Evolutionary conservation across 2,113 vertebrate genomes (phyloP).

Genomic region (Hippolais icterina): DNA sequence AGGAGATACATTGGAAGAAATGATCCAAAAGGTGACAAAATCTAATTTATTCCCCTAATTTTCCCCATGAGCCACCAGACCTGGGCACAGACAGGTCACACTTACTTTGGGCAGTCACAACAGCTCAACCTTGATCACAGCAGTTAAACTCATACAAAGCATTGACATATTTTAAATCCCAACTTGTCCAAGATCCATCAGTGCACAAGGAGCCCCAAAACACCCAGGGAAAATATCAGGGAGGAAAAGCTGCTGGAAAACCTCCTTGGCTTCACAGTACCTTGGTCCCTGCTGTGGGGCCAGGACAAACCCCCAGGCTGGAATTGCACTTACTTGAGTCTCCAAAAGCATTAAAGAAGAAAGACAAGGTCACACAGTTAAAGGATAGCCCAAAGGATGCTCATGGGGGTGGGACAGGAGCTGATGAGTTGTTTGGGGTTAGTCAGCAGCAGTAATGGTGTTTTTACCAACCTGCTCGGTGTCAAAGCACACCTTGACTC

Average conservation of each 20-base stretch:
- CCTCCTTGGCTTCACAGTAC: neutral
- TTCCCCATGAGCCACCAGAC: neutral
- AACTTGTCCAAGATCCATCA: neutral
- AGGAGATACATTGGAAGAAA: neutral
- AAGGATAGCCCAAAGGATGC: neutral
- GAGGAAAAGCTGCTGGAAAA: neutral
- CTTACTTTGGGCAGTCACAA: neutral
- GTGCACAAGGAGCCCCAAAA: neutral
- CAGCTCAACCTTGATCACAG: neutral
- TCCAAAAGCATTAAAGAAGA: slow-evolving; percentile 54
- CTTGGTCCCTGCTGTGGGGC: neutral
- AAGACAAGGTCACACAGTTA: neutral
- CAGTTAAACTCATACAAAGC: neutral
- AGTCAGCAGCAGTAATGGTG: neutral
- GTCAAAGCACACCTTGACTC: neutral
- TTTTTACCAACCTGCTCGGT: slow-evolving; percentile 45
- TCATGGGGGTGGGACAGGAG: neutral
- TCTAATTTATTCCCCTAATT: neutral
- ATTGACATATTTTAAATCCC: neutral
- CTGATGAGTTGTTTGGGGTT: neutral
- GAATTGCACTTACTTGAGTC: slow-evolving; percentile 44
- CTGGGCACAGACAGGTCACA: neutral
- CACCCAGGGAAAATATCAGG: neutral
- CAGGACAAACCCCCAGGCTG: neutral
- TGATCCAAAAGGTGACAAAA: neutral